Conservation (phyloP, 23 tunicate species). For the Styela plicata region DNA sequence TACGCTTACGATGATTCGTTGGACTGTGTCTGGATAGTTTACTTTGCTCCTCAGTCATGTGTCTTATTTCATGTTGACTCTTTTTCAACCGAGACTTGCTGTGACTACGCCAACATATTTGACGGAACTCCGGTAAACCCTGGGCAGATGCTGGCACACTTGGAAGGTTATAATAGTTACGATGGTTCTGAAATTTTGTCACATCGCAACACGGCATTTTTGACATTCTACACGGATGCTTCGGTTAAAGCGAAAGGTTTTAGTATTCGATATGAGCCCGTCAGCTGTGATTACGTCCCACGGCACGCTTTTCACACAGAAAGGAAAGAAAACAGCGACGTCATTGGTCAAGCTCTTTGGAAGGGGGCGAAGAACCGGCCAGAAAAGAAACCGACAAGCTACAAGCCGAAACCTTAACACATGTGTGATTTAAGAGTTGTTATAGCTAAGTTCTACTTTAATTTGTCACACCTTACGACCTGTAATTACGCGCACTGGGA, state of each 20-base stretch:
- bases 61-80: neutral
- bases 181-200: neutral
- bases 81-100: neutral
- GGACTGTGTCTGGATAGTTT: conserved; percentile 18
- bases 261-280: conserved; percentile 31
- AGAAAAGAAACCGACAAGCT: neutral
- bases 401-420: neutral
- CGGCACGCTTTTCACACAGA: neutral
- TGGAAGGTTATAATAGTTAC: neutral
- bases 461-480: too few species aligned
- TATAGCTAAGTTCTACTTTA: too few species aligned
- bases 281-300: neutral
- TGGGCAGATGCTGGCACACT: neutral
- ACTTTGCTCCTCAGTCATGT: neutral
- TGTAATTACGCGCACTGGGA: too few species aligned
- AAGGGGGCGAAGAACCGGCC: conserved; percentile 11
- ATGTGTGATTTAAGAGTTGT: too few species aligned
- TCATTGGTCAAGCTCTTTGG: conserved; percentile 4
- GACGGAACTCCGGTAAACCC: conserved; percentile 26
- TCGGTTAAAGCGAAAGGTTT: conserved; percentile 54
- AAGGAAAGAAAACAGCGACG: neutral
- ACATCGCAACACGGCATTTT: neutral
- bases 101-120: conserved; percentile 20
- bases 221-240: conserved; percentile 51
- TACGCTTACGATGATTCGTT: neutral